Percentiles rank a stretch among this genome's conserved stretches.
phyloP scores from a whole-genome alignment of 1,140 invertebrate species.

The Neomicropteryx cornuta region DNA sequence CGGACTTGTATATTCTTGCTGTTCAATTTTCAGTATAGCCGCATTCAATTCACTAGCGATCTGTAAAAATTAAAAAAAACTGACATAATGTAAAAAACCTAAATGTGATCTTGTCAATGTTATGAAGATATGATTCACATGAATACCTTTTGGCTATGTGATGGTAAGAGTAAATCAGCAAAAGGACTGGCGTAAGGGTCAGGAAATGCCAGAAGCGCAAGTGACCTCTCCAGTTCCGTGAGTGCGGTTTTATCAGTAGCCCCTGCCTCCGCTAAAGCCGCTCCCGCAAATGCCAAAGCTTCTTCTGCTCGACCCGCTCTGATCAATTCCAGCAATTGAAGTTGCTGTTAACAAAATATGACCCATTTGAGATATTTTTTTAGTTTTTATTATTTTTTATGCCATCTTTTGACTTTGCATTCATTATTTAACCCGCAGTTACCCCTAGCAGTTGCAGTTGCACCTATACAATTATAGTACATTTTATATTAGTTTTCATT shows the following conservation, averaged over 20 bases:
- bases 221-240: conserved; percentile 70
- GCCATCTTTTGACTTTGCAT: too few species aligned
- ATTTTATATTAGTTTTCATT: too few species aligned
- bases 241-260: conserved; percentile 75
- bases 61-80: conserved; percentile 37
- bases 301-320: conserved; percentile 79
- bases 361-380: too few species aligned
- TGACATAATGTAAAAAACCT: conserved; percentile 2
- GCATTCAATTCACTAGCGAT: conserved; percentile 96
- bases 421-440: too few species aligned
- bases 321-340: conserved; percentile 92
- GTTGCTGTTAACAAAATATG: too few species aligned
- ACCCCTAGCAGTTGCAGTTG: conserved; percentile 1
- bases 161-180: conserved; percentile 84
- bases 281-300: conserved; percentile 91
- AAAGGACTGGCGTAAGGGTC: conserved; percentile 92
- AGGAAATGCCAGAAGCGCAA: conserved; percentile 93
- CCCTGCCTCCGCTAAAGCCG: conserved; percentile 83
- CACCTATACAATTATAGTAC: too few species aligned
- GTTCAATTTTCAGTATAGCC: conserved; percentile 86
- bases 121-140: conserved; percentile 8
- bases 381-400: too few species aligned
- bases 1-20: conserved; percentile 77
- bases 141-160: conserved; percentile 83
- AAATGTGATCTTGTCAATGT: conserved; percentile 1